phyloP scores from a whole-genome alignment of 2,797 vertebrate species.

The Melanotaenia pygmaea region DNA sequence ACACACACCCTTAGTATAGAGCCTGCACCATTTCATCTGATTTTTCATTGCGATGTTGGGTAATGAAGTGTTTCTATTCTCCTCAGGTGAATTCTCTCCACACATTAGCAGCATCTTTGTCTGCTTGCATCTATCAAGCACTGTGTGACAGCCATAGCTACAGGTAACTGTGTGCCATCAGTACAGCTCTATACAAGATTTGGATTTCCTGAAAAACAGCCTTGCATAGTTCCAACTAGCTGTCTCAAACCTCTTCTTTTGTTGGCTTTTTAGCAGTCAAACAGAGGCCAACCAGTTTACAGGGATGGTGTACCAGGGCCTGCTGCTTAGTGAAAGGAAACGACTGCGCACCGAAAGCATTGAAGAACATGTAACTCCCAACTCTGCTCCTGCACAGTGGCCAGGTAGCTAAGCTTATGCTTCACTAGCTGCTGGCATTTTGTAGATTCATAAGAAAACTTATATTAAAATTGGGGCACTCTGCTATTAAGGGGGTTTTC shows the following conservation, averaged over 20 bases:
- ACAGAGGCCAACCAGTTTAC: constrained; percentile 94
- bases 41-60: constrained; percentile 13
- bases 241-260: not conserved
- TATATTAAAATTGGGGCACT: not conserved
- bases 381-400: constrained; percentile 94
- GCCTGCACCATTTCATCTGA: not conserved
- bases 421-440: not conserved
- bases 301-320: constrained; percentile 97
- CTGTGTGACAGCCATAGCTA: constrained; percentile 99
- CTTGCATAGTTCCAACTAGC: constrained; percentile 1
- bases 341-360: constrained; percentile 97
- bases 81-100: constrained; percentile 92
- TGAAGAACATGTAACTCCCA: constrained; percentile 95
- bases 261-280: constrained; percentile 84
- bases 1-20: not conserved
- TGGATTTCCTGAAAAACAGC: not conserved
- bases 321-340: constrained; percentile 93
- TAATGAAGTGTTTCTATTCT: constrained; percentile 21
- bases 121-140: constrained; percentile 97
- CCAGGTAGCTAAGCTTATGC: constrained; percentile 84
- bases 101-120: constrained; percentile 96
- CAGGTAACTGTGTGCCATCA: constrained; percentile 85
- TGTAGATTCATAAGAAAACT: not conserved
- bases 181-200: not conserved
- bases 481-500: no score